Percentiles rank a stretch among this genome's conserved stretches.
Evolutionary conservation across 2,797 vertebrate species (phyloP).

Genomic region (Saxicola maurus): DNA sequence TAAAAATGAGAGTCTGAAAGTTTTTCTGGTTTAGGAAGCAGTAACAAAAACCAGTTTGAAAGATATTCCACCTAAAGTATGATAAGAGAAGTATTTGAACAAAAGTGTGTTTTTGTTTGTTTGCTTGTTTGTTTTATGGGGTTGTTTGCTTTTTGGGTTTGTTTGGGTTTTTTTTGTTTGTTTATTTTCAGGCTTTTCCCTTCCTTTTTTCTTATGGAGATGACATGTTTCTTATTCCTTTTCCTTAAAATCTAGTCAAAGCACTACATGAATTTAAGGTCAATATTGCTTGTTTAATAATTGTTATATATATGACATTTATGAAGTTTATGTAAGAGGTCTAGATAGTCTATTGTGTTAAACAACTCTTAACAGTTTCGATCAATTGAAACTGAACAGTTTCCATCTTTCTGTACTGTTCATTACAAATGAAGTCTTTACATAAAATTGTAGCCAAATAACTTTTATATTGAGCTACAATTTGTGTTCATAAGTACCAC

Average conservation of each 20-base stretch:
- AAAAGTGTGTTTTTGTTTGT: neutral
- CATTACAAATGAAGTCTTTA: neutral
- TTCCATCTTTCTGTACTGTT: neutral
- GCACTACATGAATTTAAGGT: neutral
- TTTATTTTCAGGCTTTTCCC: rapidly evolving
- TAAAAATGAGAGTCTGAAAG: neutral
- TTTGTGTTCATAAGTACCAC: neutral
- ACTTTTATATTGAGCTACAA: neutral
- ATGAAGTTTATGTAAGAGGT: neutral
- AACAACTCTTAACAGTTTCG: neutral
- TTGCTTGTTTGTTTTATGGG: neutral
- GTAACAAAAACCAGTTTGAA: rapidly evolving
- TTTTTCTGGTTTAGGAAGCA: neutral
- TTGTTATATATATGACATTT: neutral
- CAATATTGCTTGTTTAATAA: neutral
- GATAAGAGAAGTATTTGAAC: neutral
- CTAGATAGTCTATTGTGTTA: neutral
- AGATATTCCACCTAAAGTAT: neutral
- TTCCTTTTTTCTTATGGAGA: neutral
- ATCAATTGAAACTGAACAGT: neutral
- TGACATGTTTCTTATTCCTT: neutral
- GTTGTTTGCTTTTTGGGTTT: neutral
- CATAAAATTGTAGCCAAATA: neutral
- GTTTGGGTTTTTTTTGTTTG: neutral
- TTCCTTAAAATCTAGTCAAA: neutral